Conservation (phyloP, 2,113 vertebrate genomes). For the Ivindomyrus marchei region DNA sequence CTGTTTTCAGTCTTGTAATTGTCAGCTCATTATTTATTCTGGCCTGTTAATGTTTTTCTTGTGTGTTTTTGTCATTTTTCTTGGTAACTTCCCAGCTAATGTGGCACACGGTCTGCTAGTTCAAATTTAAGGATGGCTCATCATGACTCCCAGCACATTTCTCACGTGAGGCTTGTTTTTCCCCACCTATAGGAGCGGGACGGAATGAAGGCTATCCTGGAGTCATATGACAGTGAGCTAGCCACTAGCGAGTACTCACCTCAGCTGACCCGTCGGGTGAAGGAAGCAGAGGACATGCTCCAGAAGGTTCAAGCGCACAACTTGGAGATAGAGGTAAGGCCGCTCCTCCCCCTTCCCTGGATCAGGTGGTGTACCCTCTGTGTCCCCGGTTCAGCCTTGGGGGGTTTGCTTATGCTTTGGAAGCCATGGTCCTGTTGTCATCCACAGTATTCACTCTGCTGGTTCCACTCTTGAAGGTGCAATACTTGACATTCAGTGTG, state of each 20-base stretch:
- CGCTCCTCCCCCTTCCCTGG: neutral
- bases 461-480: neutral
- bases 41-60: neutral
- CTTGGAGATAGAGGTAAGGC: constrained; percentile 78
- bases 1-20: neutral
- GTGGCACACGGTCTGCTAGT: neutral
- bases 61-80: neutral
- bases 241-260: constrained; percentile 72
- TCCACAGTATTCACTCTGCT: neutral
- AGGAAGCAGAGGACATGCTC: constrained; percentile 80
- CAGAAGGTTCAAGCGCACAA: constrained; percentile 76
- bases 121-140: neutral
- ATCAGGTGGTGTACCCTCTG: neutral
- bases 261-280: constrained; percentile 75
- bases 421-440: neutral
- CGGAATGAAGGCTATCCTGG: constrained; percentile 85
- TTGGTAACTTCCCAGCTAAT: neutral
- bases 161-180: neutral
- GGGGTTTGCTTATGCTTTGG: neutral
- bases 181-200: constrained; percentile 75
- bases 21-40: neutral
- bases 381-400: neutral
- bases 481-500: neutral
- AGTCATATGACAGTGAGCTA: constrained; percentile 87
- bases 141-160: neutral